Evolutionary conservation across 2,888 invertebrate species (phyloP).

Genomic region (Emesis furor): DNA sequence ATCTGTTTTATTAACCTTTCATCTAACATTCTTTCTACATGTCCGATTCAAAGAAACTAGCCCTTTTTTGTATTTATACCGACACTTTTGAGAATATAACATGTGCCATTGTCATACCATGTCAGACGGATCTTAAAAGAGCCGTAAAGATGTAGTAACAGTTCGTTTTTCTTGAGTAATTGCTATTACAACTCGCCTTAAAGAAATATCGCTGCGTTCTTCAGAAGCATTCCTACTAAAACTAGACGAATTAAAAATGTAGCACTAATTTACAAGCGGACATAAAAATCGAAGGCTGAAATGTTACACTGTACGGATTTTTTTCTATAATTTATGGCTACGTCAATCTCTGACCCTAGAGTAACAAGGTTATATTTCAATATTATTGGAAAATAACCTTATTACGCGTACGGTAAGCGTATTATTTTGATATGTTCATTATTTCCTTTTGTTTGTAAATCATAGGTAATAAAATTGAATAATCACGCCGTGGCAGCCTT

Average conservation of each 20-base stretch:
- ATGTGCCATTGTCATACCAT: too few relatives aligned
- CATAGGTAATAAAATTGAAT: not conserved
- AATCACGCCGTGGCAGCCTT: not conserved
- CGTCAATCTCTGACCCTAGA: conserved; percentile 79
- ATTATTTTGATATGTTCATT: conserved; percentile 22
- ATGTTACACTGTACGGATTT: not conserved
- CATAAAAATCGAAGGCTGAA: not conserved
- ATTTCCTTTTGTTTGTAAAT: not conserved
- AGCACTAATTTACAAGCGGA: not conserved
- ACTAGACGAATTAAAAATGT: not conserved
- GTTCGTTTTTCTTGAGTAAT: too few relatives aligned
- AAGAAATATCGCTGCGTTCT: too few relatives aligned
- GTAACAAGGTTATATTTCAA: conserved; percentile 82
- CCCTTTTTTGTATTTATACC: too few relatives aligned
- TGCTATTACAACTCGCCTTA: too few relatives aligned
- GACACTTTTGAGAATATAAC: too few relatives aligned
- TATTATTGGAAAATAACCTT: not conserved
- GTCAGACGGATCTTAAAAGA: too few relatives aligned
- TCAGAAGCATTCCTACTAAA: not conserved
- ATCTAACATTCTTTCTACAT: too few relatives aligned
- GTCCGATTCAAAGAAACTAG: too few relatives aligned
- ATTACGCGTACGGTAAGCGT: not conserved
- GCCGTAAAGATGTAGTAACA: too few relatives aligned
- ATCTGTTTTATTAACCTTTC: too few relatives aligned
- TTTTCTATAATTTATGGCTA: conserved; percentile 75